phyloP scores from a whole-genome alignment of 2,888 invertebrate genomes.

The Nomada fabriciana region DNA sequence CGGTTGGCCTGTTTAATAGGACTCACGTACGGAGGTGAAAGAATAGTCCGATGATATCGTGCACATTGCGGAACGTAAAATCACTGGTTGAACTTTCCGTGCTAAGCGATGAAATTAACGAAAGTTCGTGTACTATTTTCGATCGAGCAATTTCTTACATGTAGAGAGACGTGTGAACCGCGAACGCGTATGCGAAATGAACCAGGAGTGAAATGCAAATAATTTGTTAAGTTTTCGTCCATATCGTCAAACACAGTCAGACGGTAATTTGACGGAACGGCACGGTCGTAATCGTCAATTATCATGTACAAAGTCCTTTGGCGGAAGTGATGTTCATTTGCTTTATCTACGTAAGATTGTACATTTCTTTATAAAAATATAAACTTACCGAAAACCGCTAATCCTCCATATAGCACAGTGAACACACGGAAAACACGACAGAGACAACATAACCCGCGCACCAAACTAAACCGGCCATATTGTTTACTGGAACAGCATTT shows the following conservation, averaged over 20 bases:
- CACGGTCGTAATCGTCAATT: slow-evolving; percentile 51
- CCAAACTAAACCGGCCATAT: slow-evolving; percentile 78
- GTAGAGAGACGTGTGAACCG: background rate
- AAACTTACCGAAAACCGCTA: slow-evolving; percentile 63
- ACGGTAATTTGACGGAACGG: slow-evolving; percentile 51
- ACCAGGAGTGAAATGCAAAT: background rate
- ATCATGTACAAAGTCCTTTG: slow-evolving; percentile 15
- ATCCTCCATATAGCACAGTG: slow-evolving; percentile 40
- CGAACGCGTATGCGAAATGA: background rate
- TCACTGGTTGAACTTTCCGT: background rate
- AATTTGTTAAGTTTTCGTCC: slow-evolving; percentile 31
- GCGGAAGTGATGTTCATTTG: background rate
- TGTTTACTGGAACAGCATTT: slow-evolving; percentile 75
- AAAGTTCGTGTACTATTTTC: background rate
- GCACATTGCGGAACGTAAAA: slow-evolving; percentile 30
- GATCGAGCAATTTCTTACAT: background rate
- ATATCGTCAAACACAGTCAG: slow-evolving; percentile 45
- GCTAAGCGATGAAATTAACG: slow-evolving; percentile 3
- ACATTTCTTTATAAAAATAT: background rate
- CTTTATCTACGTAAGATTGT: background rate
- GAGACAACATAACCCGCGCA: slow-evolving; percentile 79
- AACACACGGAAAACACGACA: slow-evolving; percentile 51
- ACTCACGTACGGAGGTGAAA: slow-evolving; percentile 29
- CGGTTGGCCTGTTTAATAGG: background rate
- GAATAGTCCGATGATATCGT: slow-evolving; percentile 26